These are phyloP conservation scores for Colletes gigas DNA, from an alignment of 1,140 invertebrate species.

Conservation along the genomic window DNA sequence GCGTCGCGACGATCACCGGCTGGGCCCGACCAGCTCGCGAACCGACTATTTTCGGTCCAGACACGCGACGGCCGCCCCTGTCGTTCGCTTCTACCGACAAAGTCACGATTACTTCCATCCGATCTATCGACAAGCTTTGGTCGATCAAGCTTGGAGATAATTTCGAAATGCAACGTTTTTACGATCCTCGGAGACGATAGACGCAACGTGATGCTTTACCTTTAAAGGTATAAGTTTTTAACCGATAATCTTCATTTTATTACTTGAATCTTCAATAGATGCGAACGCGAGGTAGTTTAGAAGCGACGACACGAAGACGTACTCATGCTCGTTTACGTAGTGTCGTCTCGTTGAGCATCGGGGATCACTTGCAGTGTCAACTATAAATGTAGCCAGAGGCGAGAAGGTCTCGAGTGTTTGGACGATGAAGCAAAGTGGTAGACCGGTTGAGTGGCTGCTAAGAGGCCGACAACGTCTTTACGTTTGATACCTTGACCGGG, in stretches of 20 bases:
- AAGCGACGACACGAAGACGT: conserved; percentile 36
- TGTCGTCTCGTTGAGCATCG: conserved; percentile 27
- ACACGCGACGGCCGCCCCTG: conserved; percentile 62
- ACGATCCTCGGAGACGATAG: no score
- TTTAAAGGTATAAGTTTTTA: no score
- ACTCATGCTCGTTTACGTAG: conserved; percentile 44
- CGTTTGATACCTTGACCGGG: conserved; percentile 41
- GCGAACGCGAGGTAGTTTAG: background rate
- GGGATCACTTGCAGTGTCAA: conserved; percentile 24
- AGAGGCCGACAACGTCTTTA: conserved; percentile 53
- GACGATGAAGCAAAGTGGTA: conserved; percentile 12
- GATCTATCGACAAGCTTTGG: no score
- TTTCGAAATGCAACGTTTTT: no score
- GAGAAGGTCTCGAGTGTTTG: conserved; percentile 46
- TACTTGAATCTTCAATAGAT: background rate
- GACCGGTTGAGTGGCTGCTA: conserved; percentile 46
- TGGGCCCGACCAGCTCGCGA: conserved; percentile 53
- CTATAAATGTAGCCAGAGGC: conserved; percentile 43
- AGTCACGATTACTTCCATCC: background rate
- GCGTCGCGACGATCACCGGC: conserved; percentile 53
- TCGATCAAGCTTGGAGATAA: no score
- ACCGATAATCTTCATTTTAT: no score
- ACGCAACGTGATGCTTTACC: no score
- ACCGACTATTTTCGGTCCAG: conserved; percentile 40
- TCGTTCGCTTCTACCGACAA: conserved; percentile 32